Evolutionary conservation across 2,888 invertebrate genomes (phyloP), one percentile per base, ranked within the genome.

Genomic region (Endotricha flammealis): DNA sequence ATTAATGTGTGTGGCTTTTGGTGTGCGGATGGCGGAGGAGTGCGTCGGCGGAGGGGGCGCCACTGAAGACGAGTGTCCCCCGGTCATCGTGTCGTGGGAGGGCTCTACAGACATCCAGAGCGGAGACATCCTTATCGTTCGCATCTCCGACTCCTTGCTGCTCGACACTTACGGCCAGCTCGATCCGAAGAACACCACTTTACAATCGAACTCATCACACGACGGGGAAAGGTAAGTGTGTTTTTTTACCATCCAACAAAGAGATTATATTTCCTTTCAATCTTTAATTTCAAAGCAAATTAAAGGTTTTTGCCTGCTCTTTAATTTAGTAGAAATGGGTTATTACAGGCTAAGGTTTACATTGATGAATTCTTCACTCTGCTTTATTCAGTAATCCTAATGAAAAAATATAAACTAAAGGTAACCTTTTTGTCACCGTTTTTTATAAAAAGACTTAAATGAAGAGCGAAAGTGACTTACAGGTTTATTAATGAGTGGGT

Each of bases 91-190:
- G 47, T 90, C 89, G 41, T 92, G 91, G 91, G 90, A 91, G 60
- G 91, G 90, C 29, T 79, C 89, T 41, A 89, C 89, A 20, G 91
- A 91, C 72, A 91, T 92, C 50, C 92, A 92, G 72, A 91, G 90
- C 47, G 92, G 92, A 10, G 92, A 92, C 75, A 90, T 92, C 51
- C 88, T 92, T 51, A 88, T 92, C 65, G 91, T 92, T 29, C 89
- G 91, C 71, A 91, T 92, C 72, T 90, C 91, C 54, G 91, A 92
- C 71, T 82, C 89, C 36, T 74, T 88, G 55, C 80, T 91, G 36
- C 78, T 86, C 38, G 78, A 85, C 47, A 63, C 58, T 44, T 57
- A 64, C 43, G 57, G 53, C 32, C 62, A 57, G 29, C 36, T 57
- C 14, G 68, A 70, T 30, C 33, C 48, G 16, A 74, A 63, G 50